These are phyloP conservation scores for Halictus ligatus DNA, from an alignment of 2,888 invertebrate species.

Conservation along the genomic window DNA sequence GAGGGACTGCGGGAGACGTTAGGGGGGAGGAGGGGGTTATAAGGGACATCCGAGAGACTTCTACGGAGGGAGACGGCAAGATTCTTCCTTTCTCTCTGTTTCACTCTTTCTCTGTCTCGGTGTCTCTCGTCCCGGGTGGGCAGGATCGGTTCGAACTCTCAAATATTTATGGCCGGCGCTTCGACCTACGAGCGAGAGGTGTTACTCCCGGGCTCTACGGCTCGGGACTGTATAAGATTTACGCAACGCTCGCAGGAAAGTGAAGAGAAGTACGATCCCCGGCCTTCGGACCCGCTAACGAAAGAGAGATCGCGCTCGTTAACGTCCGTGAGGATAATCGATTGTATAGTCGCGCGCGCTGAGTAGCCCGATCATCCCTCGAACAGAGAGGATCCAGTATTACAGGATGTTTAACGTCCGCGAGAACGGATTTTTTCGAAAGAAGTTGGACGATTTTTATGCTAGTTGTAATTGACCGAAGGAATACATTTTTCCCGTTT, in stretches of 20 bases:
- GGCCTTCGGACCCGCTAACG: constrained; percentile 63
- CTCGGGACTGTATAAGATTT: constrained; percentile 69
- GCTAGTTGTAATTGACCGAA: neutral
- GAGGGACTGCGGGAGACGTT: constrained; percentile 2
- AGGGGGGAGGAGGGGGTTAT: constrained; percentile 56
- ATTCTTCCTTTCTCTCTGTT: constrained; percentile 47
- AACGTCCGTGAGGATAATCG: constrained; percentile 70
- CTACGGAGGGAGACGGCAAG: constrained; percentile 72
- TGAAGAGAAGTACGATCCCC: constrained; percentile 55
- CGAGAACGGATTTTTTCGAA: neutral
- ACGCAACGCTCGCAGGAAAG: constrained; percentile 65
- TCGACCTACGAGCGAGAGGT: constrained; percentile 74
- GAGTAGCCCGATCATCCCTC: constrained; percentile 28
- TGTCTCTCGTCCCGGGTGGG: constrained; percentile 76
- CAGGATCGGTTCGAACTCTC: constrained; percentile 75
- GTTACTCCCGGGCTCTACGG: constrained; percentile 74
- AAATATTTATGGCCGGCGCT: constrained; percentile 82
- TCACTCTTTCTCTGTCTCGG: constrained; percentile 7
- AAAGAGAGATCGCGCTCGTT: constrained; percentile 74
- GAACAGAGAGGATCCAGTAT: neutral
- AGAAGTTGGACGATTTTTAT: neutral
- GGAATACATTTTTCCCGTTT: neutral
- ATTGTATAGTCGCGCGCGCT: constrained; percentile 55
- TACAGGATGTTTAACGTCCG: neutral
- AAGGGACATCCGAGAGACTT: constrained; percentile 70